Conservation (phyloP, 2,113 vertebrate species). For the Aptenodytes patagonicus region DNA sequence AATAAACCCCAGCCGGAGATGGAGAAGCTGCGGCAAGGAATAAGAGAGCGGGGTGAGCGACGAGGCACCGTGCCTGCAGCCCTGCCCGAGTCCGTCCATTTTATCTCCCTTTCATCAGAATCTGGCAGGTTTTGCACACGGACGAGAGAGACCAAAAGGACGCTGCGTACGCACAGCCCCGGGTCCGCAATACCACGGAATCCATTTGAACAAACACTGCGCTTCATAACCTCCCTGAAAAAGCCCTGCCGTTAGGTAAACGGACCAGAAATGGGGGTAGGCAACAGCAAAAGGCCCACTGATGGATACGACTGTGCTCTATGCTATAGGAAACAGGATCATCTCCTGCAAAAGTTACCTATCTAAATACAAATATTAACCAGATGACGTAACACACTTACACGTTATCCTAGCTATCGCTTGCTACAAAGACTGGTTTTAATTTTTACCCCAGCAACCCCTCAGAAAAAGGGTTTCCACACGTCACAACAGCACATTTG, state of each 20-base stretch:
- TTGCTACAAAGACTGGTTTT: fast-evolving
- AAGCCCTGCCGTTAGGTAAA: fast-evolving
- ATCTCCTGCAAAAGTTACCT: neutral
- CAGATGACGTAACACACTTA: fast-evolving
- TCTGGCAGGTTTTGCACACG: neutral
- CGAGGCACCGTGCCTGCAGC: neutral
- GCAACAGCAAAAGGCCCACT: neutral
- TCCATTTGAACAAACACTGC: fast-evolving
- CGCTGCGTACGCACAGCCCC: fast-evolving
- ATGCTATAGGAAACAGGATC: fast-evolving
- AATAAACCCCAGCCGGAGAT: neutral
- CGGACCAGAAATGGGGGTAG: fast-evolving
- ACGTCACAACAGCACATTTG: neutral
- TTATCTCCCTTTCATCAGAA: neutral
- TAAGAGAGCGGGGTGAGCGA: fast-evolving
- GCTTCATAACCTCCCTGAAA: neutral
- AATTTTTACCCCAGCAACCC: neutral
- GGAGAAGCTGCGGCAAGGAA: neutral
- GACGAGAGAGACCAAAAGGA: neutral
- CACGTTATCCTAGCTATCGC: fast-evolving
- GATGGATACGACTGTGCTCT: fast-evolving
- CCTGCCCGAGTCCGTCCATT: neutral
- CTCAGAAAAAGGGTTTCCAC: neutral
- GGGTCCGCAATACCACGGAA: fast-evolving
- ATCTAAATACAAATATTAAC: neutral